Evolutionary conservation across 2,113 vertebrate genomes (phyloP).

Genomic region (Lepus americanus): DNA sequence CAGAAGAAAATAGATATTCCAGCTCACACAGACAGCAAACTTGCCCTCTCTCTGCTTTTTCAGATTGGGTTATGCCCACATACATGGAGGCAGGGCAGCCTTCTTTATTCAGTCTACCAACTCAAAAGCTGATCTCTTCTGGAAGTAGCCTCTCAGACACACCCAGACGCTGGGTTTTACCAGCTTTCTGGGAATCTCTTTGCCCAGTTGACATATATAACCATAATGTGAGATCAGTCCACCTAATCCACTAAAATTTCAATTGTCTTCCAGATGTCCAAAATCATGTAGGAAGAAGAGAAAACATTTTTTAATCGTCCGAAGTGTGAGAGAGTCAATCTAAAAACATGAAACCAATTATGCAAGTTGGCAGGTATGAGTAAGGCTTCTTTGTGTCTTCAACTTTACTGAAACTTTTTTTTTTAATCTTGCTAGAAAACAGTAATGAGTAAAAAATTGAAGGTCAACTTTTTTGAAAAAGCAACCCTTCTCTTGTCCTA

Average conservation of each 20-base stretch:
- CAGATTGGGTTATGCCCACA: not conserved
- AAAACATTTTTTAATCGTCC: not conserved
- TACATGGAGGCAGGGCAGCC: not conserved
- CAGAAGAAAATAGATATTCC: not conserved
- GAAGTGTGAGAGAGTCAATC: constrained; percentile 20
- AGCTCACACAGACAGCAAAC: not conserved
- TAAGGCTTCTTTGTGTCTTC: not conserved
- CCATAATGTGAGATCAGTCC: not conserved
- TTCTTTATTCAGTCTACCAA: not conserved
- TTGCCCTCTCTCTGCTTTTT: not conserved
- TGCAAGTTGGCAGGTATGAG: not conserved
- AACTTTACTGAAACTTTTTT: not conserved
- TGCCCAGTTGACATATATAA: not conserved
- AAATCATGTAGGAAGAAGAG: not conserved
- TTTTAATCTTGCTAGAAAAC: constrained; percentile 15
- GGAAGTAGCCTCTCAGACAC: not conserved
- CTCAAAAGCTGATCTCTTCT: not conserved
- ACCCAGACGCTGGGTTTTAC: not conserved
- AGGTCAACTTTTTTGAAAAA: constrained; percentile 1
- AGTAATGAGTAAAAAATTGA: not conserved
- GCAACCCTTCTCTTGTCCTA: not conserved
- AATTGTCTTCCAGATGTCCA: not conserved
- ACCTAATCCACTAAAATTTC: not conserved
- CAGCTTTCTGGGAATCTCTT: not conserved
- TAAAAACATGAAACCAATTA: not conserved